Percentiles rank a stretch among this genome's conserved stretches.
phyloP scores from a whole-genome alignment of 92 coral and sea anemone species.

The Parazoanthus atlanticus region DNA sequence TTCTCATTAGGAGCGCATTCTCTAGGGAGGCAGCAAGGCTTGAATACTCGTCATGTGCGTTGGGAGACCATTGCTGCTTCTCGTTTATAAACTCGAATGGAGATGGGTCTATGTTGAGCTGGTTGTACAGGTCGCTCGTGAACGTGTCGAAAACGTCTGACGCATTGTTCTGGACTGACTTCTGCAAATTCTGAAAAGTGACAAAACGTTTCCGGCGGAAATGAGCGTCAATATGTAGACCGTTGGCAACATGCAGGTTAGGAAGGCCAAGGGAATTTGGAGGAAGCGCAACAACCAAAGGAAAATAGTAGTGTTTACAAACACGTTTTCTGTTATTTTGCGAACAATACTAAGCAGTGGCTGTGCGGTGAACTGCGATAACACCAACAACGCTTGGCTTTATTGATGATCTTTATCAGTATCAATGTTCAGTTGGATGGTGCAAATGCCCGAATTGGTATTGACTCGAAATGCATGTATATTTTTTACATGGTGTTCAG shows the following conservation, averaged over 20 bases:
- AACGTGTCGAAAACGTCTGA: conserved; percentile 57
- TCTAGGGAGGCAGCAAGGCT: conserved; percentile 78
- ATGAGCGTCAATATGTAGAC: conserved; percentile 11
- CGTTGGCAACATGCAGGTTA: neutral
- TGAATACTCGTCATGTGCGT: conserved; percentile 77
- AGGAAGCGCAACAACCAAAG: no score
- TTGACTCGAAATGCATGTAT: no score
- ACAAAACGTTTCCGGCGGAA: conserved; percentile 57
- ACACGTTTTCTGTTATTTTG: no score
- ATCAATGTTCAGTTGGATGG: no score
- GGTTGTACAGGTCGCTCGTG: conserved; percentile 73
- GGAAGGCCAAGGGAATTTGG: no score
- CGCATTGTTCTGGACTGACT: conserved; percentile 55
- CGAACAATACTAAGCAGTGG: no score
- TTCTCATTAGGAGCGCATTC: conserved; percentile 67
- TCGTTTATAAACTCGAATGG: conserved; percentile 72
- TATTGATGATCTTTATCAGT: no score
- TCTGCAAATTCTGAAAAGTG: conserved; percentile 65
- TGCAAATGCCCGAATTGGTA: no score
- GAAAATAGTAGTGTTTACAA: no score
- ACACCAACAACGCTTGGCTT: no score
- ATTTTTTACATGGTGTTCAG: no score
- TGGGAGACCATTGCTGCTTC: conserved; percentile 80
- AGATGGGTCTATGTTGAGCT: conserved; percentile 74
- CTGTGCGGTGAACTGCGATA: no score